phyloP scores from a whole-genome alignment of 2,113 vertebrate species.

The Rhombomys opimus region DNA sequence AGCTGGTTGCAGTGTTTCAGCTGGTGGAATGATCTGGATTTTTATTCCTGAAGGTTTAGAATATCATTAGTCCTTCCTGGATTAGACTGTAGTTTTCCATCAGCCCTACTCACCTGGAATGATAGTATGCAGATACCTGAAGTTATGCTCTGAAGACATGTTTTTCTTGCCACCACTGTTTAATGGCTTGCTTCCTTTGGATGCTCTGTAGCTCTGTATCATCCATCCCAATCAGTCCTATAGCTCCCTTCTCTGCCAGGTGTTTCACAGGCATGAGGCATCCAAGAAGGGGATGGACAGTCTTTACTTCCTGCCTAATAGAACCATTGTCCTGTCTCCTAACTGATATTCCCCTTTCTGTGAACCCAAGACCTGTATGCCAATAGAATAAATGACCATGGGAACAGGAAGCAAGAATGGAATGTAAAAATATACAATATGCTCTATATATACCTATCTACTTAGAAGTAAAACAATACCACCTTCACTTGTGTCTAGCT shows the following conservation, averaged over 20 bases:
- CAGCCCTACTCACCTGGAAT: background rate
- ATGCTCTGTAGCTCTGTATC: background rate
- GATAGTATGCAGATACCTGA: background rate
- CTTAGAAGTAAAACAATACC: background rate
- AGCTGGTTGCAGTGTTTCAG: background rate
- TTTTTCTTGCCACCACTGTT: background rate
- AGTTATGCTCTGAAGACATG: background rate
- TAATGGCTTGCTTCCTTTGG: background rate
- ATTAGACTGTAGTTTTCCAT: background rate
- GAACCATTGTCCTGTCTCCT: background rate
- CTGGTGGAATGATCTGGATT: background rate
- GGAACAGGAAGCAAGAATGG: background rate
- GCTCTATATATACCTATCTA: too few species aligned
- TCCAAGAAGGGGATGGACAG: background rate
- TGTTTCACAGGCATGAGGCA: background rate
- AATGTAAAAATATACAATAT: background rate
- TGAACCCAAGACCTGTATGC: background rate
- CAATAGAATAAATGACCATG: background rate
- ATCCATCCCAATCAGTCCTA: accelerated
- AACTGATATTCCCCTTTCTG: background rate
- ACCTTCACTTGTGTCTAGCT: background rate
- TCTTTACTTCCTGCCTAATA: background rate
- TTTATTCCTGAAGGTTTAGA: background rate
- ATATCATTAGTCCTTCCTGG: background rate
- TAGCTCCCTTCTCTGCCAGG: background rate